Conservation (phyloP, 2,113 vertebrate species). For the Rousettus leschenaultii region DNA sequence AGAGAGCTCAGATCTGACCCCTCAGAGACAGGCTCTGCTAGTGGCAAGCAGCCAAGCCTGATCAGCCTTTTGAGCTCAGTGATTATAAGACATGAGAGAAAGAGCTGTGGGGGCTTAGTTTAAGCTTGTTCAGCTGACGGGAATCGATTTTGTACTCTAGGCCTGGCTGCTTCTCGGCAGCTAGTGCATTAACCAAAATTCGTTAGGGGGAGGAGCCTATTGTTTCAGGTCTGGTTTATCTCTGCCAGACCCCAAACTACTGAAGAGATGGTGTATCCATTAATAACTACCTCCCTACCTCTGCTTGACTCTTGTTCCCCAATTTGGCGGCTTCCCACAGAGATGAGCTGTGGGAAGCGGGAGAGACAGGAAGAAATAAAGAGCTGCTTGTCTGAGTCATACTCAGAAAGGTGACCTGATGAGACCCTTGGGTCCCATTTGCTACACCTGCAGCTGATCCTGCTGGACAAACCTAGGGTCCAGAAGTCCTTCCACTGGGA, state of each 20-base stretch:
- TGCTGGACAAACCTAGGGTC: constrained; percentile 45
- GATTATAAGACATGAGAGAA: constrained; percentile 20
- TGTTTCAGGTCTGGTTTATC: constrained; percentile 44
- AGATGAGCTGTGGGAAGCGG: constrained; percentile 70
- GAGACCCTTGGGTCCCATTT: constrained; percentile 66
- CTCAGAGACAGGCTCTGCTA: background rate
- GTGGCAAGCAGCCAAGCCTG: background rate
- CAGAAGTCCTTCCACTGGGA: constrained; percentile 57
- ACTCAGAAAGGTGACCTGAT: constrained; percentile 74
- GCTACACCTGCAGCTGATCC: constrained; percentile 62
- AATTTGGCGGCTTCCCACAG: background rate
- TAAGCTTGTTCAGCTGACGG: constrained; percentile 15
- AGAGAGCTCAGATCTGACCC: background rate
- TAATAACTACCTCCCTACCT: constrained; percentile 52
- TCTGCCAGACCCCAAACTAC: constrained; percentile 67
- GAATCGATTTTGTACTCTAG: constrained; percentile 33
- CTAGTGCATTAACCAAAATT: constrained; percentile 42
- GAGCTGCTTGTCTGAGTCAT: constrained; percentile 67
- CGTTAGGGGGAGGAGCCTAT: constrained; percentile 14
- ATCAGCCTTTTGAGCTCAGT: background rate
- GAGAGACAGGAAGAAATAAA: constrained; percentile 77
- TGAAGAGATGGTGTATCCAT: constrained; percentile 54
- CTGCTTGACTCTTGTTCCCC: background rate
- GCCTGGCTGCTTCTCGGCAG: background rate
- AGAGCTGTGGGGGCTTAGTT: constrained; percentile 17